A percentile compares a stretch with the other conserved stretches of the same genome.
These are phyloP conservation scores for Meloe dianella DNA, from an alignment of 2,888 invertebrate species.

Conservation along the genomic window DNA sequence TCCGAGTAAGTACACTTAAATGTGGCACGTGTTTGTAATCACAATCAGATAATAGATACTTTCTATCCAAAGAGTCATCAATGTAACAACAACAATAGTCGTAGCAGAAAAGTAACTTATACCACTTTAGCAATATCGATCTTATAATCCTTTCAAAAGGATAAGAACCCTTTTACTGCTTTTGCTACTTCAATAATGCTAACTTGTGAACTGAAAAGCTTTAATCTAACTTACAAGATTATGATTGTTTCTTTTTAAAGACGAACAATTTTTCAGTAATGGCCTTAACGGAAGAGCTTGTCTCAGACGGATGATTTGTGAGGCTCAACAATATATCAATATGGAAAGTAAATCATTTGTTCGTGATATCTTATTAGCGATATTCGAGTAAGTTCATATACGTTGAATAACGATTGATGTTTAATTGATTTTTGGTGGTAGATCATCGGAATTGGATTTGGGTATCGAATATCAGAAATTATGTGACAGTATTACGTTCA, in stretches of 20 bases:
- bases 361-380: slow-evolving; percentile 69
- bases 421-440: slow-evolving; percentile 24
- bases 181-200: background rate
- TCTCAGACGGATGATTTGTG: slow-evolving; percentile 72
- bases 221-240: background rate
- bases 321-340: slow-evolving; percentile 65
- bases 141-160: background rate
- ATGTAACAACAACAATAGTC: background rate
- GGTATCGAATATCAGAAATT: slow-evolving; percentile 30
- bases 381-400: slow-evolving; percentile 65
- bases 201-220: background rate
- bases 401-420: background rate
- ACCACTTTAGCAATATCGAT: background rate
- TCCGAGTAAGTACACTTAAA: slow-evolving; percentile 28
- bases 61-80: slow-evolving; percentile 11
- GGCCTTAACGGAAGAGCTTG: slow-evolving; percentile 70
- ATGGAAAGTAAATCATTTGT: slow-evolving; percentile 69
- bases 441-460: slow-evolving; percentile 26
- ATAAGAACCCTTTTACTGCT: background rate
- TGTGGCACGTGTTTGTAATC: background rate
- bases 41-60: slow-evolving; percentile 16
- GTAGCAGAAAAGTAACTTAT: background rate
- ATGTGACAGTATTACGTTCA: slow-evolving; percentile 34
- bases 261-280: slow-evolving; percentile 59
- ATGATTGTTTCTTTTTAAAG: background rate